Base-by-base conservation (phyloP, 2,797 vertebrate genomes). In the Aeoliscus strigatus region DNA sequence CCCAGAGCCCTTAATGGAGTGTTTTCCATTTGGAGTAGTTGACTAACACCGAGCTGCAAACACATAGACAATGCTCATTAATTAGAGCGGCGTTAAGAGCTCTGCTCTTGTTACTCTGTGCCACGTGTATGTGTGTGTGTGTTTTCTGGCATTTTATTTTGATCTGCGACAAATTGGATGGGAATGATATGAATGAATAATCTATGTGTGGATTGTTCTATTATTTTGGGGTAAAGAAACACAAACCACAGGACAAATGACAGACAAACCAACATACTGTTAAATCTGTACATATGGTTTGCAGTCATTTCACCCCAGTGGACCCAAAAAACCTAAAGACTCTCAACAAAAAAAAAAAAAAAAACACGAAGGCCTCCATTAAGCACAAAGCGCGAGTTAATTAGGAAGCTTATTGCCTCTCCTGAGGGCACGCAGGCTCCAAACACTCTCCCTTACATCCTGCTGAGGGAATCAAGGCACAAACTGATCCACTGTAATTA, bases 361-460 rank as follows among this genome's bases (percentile, higher is more conserved):
- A 14, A 9, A 13, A 32, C 32, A 21, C 71, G 75, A 53, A 73
- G 73, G 70, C 79, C 78, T 75, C 81, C 62, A 83, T 87, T 86
- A 82, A 79, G 77, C 80, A 81, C 78, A 87, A 82, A 82, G 82
- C 81, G 75, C 48, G 65, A 85, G 85, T 87, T 90, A 88, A 90
- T 88, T 88, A 87, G 75, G 80, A 83, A 82, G 84, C 85, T 84
- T 87, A 83, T 80, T 81, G 78, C 78, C 69, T 77, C 78, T 85
- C 77, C 64, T 32, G 65, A 68, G 83, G 80, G 72, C 68, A 40
- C 6, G 27, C 57, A 51, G 57, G 50, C 66, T 78, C 60, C 61
- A 57, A 66, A 76, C 59, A 51, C 71, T 42, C 60, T 48, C 45
- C 55, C 56, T 40, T 62, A 65, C 73, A 60, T 68, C 76, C 73